Conservation (phyloP, 2,888 invertebrate species). For the Scrobipalpa costella region DNA sequence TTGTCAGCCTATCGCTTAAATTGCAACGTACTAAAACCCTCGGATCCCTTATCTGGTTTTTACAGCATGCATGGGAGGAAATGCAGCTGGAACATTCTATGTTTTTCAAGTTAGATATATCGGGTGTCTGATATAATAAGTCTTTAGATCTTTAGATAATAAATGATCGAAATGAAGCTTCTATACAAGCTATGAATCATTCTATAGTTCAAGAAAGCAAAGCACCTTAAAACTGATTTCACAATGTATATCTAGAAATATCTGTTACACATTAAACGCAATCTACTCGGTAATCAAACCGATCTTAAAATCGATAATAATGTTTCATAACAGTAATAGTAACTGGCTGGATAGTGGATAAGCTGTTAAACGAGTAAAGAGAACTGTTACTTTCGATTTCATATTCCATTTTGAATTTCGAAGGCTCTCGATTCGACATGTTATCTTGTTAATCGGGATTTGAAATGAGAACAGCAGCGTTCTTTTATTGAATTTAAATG, state of each 20-base stretch:
- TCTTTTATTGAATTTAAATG: not conserved
- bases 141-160: no score
- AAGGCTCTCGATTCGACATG: not conserved
- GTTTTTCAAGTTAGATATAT: no score
- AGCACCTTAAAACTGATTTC: not conserved
- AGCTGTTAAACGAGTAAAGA: constrained; percentile 2
- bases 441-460: not conserved
- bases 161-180: no score
- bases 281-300: not conserved
- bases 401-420: constrained; percentile 1
- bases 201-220: no score
- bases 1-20: no score
- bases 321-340: constrained; percentile 1
- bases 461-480: not conserved
- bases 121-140: no score
- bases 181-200: no score
- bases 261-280: not conserved
- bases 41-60: no score
- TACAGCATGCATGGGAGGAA: no score
- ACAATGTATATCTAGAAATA: not conserved
- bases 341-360: not conserved
- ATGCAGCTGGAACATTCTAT: no score
- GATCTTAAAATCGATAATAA: not conserved
- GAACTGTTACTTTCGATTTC: constrained; percentile 3
- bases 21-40: no score